phyloP scores from a whole-genome alignment of 2,797 vertebrate genomes.

The Sebastes miniatus region DNA sequence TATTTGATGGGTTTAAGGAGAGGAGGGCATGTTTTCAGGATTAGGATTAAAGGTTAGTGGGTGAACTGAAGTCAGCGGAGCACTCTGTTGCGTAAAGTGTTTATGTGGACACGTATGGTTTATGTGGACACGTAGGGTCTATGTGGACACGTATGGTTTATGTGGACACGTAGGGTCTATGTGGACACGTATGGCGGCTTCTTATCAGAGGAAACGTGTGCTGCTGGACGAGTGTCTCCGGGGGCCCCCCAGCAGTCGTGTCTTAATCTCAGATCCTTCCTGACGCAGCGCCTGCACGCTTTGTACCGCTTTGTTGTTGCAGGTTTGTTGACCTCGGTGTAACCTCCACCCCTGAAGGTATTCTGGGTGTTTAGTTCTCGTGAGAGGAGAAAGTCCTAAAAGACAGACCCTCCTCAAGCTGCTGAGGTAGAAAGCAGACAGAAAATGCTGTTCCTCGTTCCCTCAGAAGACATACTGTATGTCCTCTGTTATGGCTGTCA shows the following conservation, averaged over 20 bases:
- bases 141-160: no score
- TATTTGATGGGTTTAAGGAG: constrained; percentile 7
- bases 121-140: neutral
- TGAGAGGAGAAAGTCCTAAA: neutral
- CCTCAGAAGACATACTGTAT: neutral
- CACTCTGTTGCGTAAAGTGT: neutral
- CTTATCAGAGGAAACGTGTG: constrained; percentile 31
- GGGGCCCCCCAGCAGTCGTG: neutral
- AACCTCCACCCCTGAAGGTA: neutral
- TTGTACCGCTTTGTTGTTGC: constrained; percentile 19
- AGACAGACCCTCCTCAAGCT: neutral
- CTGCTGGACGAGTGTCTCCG: neutral
- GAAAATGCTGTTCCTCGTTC: neutral
- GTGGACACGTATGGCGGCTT: neutral
- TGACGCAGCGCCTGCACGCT: neutral
- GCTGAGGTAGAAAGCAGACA: neutral
- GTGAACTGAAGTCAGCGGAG: neutral
- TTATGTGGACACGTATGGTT: neutral
- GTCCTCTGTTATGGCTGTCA: neutral
- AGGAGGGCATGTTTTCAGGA: constrained; percentile 1
- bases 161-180: no score
- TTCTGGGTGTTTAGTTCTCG: neutral
- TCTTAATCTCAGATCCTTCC: constrained; percentile 36
- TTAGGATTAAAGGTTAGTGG: constrained; percentile 25
- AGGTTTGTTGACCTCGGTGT: constrained; percentile 17